Conservation (phyloP, 1,140 invertebrate species). For the Gryon sp. region DNA sequence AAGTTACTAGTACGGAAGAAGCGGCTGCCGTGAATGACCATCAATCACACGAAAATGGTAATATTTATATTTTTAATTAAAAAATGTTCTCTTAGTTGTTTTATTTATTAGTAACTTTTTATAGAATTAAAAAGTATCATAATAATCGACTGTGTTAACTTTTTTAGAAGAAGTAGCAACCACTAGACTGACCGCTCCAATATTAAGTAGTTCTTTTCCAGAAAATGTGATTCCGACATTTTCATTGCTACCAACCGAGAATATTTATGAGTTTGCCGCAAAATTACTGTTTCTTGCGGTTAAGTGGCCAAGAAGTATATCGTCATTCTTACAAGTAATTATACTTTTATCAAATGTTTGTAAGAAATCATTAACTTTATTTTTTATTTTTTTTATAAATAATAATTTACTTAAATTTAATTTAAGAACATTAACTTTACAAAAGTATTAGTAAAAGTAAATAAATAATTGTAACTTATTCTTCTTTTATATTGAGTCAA, state of each 20-base stretch:
- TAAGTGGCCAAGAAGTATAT: conserved; percentile 88
- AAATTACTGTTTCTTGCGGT: conserved; percentile 88
- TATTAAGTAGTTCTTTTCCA: conserved; percentile 63
- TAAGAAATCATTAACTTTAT: too few relatives aligned
- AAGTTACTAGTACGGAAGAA: conserved; percentile 87
- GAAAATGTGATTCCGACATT: conserved; percentile 69
- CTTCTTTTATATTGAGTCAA: too few relatives aligned
- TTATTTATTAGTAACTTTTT: too few relatives aligned
- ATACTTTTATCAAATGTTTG: too few relatives aligned
- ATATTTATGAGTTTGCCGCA: conserved; percentile 86
- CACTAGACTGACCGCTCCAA: conserved; percentile 61
- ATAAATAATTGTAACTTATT: too few relatives aligned
- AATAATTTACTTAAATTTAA: too few relatives aligned
- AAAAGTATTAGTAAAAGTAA: too few relatives aligned
- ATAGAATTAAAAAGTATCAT: too few relatives aligned
- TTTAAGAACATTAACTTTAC: too few relatives aligned
- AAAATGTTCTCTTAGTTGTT: too few relatives aligned
- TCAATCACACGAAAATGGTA: conserved; percentile 63
- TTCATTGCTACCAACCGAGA: conserved; percentile 81
- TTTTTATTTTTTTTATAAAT: too few relatives aligned
- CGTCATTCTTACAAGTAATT: conserved; percentile 85
- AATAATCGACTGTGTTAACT: not conserved
- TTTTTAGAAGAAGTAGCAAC: conserved; percentile 63
- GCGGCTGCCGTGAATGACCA: conserved; percentile 68
- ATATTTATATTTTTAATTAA: not conserved